These are phyloP conservation scores for Bryconaethiops microstoma DNA, from an alignment of 2,797 vertebrate species.

Conservation along the genomic window DNA sequence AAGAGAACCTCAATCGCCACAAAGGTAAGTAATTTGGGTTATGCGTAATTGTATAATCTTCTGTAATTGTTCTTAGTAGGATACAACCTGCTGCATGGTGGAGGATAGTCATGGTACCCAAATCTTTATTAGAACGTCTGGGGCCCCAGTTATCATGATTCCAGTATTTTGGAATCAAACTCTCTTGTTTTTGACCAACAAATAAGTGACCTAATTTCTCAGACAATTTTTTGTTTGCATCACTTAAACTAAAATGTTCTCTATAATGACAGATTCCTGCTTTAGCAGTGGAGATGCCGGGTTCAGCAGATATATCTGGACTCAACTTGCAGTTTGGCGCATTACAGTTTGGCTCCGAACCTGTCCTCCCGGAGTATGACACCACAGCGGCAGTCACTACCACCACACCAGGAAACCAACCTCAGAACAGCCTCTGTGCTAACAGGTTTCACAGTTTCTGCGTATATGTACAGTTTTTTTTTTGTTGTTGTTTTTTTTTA, in stretches of 20 bases:
- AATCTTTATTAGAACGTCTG: neutral
- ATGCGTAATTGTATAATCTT: neutral
- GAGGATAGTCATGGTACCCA: too few relatives aligned
- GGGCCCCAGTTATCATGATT: neutral
- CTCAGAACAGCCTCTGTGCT: constrained; percentile 89
- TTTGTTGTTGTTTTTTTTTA: neutral
- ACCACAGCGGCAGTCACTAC: constrained; percentile 77
- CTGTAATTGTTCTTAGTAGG: too few relatives aligned
- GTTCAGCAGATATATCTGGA: constrained; percentile 92
- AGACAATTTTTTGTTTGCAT: neutral
- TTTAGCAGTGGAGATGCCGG: constrained; percentile 97
- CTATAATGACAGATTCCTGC: constrained; percentile 87
- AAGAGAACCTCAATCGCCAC: constrained; percentile 92
- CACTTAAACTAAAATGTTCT: neutral
- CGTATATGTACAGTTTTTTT: neutral
- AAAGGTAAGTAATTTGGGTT: constrained; percentile 76
- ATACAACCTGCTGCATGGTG: neutral
- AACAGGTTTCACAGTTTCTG: constrained; percentile 78
- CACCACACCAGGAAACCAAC: constrained; percentile 76
- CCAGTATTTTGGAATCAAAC: neutral
- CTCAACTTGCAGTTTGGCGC: constrained; percentile 98
- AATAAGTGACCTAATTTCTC: neutral
- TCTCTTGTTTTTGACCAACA: neutral
- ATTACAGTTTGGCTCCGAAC: constrained; percentile 95
- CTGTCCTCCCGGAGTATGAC: constrained; percentile 91